A percentile compares a stretch with the other conserved stretches of the same genome.
phyloP scores from a whole-genome alignment of 92 coral and sea anemone genomes.

The Chrysogorgia sp. region DNA sequence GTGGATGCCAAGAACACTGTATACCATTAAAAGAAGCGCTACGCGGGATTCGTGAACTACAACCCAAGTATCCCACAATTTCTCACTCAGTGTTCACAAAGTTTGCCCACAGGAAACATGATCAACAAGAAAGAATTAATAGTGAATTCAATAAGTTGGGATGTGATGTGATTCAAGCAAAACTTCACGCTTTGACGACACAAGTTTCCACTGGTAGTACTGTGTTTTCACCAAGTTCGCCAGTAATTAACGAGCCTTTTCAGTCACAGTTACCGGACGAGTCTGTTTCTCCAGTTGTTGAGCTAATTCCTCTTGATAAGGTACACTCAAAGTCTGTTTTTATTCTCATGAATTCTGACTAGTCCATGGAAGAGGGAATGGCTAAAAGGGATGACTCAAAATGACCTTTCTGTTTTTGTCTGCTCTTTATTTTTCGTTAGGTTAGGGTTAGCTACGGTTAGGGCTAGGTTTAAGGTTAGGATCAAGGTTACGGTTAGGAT shows the following conservation, averaged over 20 bases:
- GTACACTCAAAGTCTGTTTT: background rate
- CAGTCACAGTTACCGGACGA: background rate
- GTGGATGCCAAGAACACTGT: slow-evolving; percentile 17
- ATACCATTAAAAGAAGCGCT: background rate
- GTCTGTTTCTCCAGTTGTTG: background rate
- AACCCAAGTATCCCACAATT: slow-evolving; percentile 5
- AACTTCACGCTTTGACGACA: slow-evolving; percentile 40
- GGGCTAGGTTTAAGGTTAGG: no score
- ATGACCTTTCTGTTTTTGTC: no score
- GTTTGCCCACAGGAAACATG: background rate
- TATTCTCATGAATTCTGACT: no score
- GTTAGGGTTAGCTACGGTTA: no score
- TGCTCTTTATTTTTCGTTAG: no score
- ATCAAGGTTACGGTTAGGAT: no score
- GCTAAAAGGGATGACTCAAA: no score
- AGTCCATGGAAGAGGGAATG: no score
- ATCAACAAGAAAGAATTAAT: background rate
- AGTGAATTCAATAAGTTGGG: background rate
- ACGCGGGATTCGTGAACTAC: background rate
- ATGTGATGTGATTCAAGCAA: background rate
- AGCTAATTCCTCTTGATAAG: slow-evolving; percentile 14
- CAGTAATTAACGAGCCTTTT: slow-evolving; percentile 7
- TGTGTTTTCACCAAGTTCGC: background rate
- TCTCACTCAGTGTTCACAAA: background rate
- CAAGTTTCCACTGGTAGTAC: background rate